Conservation (phyloP, 2,797 vertebrate genomes). For the Phalanger gymnotis region DNA sequence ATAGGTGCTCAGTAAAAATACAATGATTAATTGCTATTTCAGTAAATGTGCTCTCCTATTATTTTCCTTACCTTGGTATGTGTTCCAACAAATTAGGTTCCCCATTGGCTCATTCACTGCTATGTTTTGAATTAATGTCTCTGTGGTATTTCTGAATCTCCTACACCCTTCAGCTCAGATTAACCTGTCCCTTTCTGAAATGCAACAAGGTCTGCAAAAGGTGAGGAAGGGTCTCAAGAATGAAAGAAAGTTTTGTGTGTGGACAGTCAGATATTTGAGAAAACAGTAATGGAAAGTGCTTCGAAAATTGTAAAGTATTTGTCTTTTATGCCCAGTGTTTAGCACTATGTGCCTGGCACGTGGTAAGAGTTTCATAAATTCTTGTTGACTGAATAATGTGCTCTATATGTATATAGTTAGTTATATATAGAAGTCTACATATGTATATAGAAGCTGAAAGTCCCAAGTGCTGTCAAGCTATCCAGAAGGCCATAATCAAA, state of each 20-base stretch:
- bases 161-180: neutral
- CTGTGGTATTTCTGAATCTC: conserved; percentile 5
- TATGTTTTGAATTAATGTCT: neutral
- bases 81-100: neutral
- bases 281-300: neutral
- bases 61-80: neutral
- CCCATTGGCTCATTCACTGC: neutral
- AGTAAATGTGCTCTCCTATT: neutral
- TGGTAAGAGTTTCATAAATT: conserved; percentile 23
- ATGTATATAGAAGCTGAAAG: neutral
- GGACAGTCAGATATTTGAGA: neutral
- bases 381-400: neutral
- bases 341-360: neutral
- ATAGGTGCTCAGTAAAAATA: neutral
- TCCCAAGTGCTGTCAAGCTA: neutral
- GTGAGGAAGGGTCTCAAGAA: neutral
- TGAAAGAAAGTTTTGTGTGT: conserved; percentile 26
- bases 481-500: neutral
- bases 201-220: neutral
- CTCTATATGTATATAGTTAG: neutral
- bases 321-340: conserved; percentile 6
- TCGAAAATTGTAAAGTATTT: neutral
- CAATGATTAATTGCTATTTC: neutral
- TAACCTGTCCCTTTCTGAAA: conserved; percentile 23
- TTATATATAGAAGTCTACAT: no score